Evolutionary conservation across 2,113 vertebrate genomes (phyloP), one percentile per base, ranked within the genome.

Genomic region (Austrofundulus limnaeus): DNA sequence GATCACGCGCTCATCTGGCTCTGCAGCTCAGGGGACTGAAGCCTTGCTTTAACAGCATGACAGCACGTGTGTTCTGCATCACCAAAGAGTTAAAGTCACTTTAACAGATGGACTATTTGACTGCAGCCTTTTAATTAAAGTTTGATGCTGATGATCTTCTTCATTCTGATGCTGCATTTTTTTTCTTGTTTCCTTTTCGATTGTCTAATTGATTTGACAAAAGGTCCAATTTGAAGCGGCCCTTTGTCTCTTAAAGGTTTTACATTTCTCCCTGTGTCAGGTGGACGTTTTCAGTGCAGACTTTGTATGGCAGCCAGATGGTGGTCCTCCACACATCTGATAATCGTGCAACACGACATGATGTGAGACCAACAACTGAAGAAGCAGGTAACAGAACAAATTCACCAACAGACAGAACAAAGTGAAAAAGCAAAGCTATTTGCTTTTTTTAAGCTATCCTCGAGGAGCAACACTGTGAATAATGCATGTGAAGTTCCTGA

Each of bases 1-100:
- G 56, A 77, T 80, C 54, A 59, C 58, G 39, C 28, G 20, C 72
- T 85, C 80, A 81, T 77, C 17, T 85, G 75, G 77, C 58, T 81
- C 66, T 66, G 46, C 56, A 61, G 70, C 78, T 58, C 73, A 50
- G 52, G 73, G 65, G 77, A 84, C 68, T 5, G 2, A 19, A 68
- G 66, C 56, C 17, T 66, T 66, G 70, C 77, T 64, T 52, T 64
- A 61, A 46, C 51, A 19, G 41, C 46, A 66, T 45, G 16, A 65
- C 17, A 49, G 45, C 38, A 2, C 20, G 59, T 54, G 52, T 72
- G 65, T 48, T 41, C 64, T 61, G 41, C 43, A 71, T 43, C 58
- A 58, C 42, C 61, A 57, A 64, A 61, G 25, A 70, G 60, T 72
- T 47, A 62, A 73, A 58, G 17, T 77, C 37, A 42, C 47, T 75